Evolutionary conservation across 2,888 invertebrate genomes (phyloP).

Genomic region (Thera britannica): DNA sequence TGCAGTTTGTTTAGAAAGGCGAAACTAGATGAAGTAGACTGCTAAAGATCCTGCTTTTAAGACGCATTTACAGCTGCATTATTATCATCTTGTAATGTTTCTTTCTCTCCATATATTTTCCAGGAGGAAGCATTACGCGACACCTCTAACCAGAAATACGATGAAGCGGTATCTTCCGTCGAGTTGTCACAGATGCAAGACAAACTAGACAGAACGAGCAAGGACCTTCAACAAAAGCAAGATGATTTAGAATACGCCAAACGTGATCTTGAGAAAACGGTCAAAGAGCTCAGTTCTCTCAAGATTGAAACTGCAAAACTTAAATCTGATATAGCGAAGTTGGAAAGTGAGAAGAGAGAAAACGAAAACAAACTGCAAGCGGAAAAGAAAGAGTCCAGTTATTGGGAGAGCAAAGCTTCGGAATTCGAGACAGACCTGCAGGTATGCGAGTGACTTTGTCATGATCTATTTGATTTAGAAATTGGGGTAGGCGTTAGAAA

Average conservation of each 20-base stretch:
- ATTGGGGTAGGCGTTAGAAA: too few relatives aligned
- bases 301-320: conserved; percentile 71
- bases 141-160: conserved; percentile 76
- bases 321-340: conserved; percentile 76
- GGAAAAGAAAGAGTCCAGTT: conserved; percentile 86
- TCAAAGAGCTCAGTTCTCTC: conserved; percentile 71
- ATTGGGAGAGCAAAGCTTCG: conserved; percentile 86
- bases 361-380: conserved; percentile 86
- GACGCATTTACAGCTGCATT: neutral
- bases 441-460: conserved; percentile 52
- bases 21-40: neutral
- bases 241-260: conserved; percentile 64
- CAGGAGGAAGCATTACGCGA: conserved; percentile 77
- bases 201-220: conserved; percentile 64
- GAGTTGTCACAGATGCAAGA: conserved; percentile 82
- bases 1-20: neutral
- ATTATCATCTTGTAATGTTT: neutral
- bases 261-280: conserved; percentile 71
- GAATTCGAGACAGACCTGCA: conserved; percentile 86
- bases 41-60: conserved; percentile 1
- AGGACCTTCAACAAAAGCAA: conserved; percentile 70
- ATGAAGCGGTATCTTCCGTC: conserved; percentile 75
- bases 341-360: conserved; percentile 85
- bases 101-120: conserved; percentile 33
- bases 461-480: too few relatives aligned